phyloP scores from a whole-genome alignment of 2,888 invertebrate species.

The Actias luna region DNA sequence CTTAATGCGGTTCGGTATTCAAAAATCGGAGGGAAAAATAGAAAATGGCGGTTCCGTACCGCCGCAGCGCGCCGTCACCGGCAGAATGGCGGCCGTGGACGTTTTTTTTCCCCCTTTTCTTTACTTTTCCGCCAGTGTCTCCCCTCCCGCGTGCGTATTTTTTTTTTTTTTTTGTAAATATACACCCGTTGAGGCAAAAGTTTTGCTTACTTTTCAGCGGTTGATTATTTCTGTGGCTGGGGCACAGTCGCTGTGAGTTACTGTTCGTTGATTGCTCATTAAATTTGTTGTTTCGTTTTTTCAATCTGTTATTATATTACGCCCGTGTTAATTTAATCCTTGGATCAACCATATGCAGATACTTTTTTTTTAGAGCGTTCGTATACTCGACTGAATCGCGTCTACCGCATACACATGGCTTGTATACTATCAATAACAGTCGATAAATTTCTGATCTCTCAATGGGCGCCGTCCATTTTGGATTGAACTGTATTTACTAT shows the following conservation, averaged over 20 bases:
- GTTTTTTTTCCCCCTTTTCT: constrained; percentile 58
- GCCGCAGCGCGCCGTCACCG: constrained; percentile 61
- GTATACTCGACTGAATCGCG: no score
- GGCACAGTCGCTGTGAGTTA: constrained; percentile 63
- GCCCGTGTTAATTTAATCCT: neutral
- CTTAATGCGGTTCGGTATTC: constrained; percentile 25
- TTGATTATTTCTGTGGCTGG: constrained; percentile 76
- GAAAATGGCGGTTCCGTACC: constrained; percentile 67
- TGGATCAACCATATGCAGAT: neutral
- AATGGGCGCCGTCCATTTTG: no score
- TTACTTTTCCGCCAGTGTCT: constrained; percentile 61
- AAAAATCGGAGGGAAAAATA: constrained; percentile 57
- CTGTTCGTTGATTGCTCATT: constrained; percentile 66
- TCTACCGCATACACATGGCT: no score
- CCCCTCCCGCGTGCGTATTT: constrained; percentile 58
- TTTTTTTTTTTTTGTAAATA: constrained; percentile 52
- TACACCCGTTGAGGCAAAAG: constrained; percentile 32
- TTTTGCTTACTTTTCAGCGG: constrained; percentile 65
- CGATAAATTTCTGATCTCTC: no score
- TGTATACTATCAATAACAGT: no score
- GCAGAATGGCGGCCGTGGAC: constrained; percentile 67
- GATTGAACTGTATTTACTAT: no score
- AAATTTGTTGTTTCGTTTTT: neutral
- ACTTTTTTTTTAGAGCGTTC: neutral
- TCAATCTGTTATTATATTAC: neutral